A percentile compares a stretch with the other conserved stretches of the same genome.
phyloP scores from a whole-genome alignment of 2,797 vertebrate species.

The Notamacropus eugenii region DNA sequence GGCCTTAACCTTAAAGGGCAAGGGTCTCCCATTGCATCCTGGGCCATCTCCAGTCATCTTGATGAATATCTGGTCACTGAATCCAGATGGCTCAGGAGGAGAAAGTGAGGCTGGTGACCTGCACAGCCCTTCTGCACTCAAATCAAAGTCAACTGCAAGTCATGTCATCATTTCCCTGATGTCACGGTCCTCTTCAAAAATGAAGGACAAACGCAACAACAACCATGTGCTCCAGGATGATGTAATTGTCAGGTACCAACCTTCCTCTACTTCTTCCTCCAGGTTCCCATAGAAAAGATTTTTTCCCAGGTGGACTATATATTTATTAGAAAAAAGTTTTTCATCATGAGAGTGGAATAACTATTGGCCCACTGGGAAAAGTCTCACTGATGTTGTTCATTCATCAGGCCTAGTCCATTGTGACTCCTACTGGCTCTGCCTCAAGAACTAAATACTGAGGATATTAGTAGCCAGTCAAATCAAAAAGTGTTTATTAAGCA shows the following conservation, averaged over 20 bases:
- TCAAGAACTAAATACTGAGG: background rate
- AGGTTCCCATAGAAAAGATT: background rate
- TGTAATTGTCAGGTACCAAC: background rate
- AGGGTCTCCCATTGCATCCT: too few relatives aligned
- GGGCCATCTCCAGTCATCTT: too few relatives aligned
- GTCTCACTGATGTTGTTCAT: background rate
- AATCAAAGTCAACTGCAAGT: too few relatives aligned
- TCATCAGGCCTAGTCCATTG: background rate
- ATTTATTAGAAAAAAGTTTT: background rate
- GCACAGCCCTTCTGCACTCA: too few relatives aligned
- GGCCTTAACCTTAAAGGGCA: too few relatives aligned
- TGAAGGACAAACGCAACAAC: too few relatives aligned
- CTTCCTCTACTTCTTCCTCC: background rate
- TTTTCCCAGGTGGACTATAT: background rate
- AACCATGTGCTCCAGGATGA: background rate
- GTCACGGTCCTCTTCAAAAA: background rate
- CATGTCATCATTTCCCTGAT: too few relatives aligned
- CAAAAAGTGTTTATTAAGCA: background rate
- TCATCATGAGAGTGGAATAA: background rate
- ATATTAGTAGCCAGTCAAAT: background rate
- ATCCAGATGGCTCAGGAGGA: too few relatives aligned
- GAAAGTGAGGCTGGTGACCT: too few relatives aligned
- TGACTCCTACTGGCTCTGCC: background rate
- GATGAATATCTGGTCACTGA: too few relatives aligned
- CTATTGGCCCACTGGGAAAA: background rate